A percentile compares a stretch with the other conserved stretches of the same genome.
Evolutionary conservation across 2,888 invertebrate species (phyloP).

Genomic region (Cephus pygmeus): DNA sequence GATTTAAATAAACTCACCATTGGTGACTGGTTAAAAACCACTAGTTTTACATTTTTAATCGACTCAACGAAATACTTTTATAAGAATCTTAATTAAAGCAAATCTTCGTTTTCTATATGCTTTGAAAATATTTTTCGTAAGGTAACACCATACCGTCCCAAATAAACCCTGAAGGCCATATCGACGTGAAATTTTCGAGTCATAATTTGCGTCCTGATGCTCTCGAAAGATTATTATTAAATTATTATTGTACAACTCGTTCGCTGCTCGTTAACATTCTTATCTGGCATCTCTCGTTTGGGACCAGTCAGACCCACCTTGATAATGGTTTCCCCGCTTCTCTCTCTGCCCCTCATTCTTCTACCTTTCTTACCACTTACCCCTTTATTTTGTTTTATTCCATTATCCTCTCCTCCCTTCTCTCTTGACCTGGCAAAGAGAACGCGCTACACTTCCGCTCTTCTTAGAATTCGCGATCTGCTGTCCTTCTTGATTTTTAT

Average conservation of each 20-base stretch:
- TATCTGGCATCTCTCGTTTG: conserved; percentile 20
- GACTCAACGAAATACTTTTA: background rate
- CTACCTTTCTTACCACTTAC: background rate
- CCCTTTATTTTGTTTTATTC: background rate
- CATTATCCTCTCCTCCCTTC: background rate
- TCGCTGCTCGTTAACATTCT: conserved; percentile 24
- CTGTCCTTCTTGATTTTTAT: background rate
- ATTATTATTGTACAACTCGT: conserved; percentile 21
- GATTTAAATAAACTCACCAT: background rate
- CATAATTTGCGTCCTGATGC: conserved; percentile 15
- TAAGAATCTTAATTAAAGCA: background rate
- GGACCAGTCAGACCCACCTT: background rate
- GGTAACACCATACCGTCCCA: background rate
- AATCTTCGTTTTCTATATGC: background rate
- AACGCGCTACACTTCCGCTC: conserved; percentile 1
- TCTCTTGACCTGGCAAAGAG: background rate
- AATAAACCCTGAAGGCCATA: background rate
- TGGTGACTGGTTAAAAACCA: background rate
- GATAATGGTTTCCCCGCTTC: background rate
- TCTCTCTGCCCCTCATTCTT: background rate
- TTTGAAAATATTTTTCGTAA: background rate
- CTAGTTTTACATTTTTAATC: background rate
- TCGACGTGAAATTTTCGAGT: conserved; percentile 19
- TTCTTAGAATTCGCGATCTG: background rate
- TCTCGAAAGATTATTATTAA: conserved; percentile 18